phyloP scores from a whole-genome alignment of 1,140 invertebrate genomes.

The Drosophila novamexicana region DNA sequence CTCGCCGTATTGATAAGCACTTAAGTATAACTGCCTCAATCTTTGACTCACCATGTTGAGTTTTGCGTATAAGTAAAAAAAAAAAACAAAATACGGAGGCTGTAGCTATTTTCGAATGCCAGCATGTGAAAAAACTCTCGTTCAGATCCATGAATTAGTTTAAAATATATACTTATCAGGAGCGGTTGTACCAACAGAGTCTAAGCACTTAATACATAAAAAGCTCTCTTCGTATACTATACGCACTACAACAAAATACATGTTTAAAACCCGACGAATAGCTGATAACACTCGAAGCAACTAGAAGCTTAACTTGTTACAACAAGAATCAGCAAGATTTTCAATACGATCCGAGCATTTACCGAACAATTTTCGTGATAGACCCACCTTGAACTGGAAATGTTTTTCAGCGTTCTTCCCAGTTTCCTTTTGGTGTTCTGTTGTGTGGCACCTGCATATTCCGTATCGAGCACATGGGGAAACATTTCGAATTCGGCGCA shows the following conservation, averaged over 20 bases:
- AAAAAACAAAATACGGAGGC: slow-evolving; percentile 31
- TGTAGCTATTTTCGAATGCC: slow-evolving; percentile 32
- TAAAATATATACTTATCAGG: slow-evolving; percentile 57
- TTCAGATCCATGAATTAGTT: slow-evolving; percentile 55
- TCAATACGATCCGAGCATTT: slow-evolving; percentile 3
- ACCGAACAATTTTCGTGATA: slow-evolving; percentile 9
- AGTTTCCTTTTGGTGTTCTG: slow-evolving; percentile 35
- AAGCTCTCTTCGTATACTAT: slow-evolving; percentile 21
- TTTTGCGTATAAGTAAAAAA: slow-evolving; percentile 32
- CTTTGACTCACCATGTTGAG: slow-evolving; percentile 43
- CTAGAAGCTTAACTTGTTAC: slow-evolving; percentile 4
- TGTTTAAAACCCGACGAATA: slow-evolving; percentile 19
- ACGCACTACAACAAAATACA: slow-evolving; percentile 32
- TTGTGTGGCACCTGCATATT: slow-evolving; percentile 46
- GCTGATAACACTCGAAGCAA: slow-evolving; percentile 36
- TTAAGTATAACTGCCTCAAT: slow-evolving; percentile 48
- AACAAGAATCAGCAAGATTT: neutral
- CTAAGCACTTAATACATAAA: slow-evolving; percentile 11
- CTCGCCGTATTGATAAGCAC: slow-evolving; percentile 47
- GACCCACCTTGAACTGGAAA: slow-evolving; percentile 27
- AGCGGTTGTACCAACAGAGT: slow-evolving; percentile 27
- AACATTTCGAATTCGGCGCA: slow-evolving; percentile 74
- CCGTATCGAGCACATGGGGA: slow-evolving; percentile 75
- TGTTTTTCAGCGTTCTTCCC: slow-evolving; percentile 16
- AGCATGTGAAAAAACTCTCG: slow-evolving; percentile 22